Conservation (phyloP, 37 sponge, comb jelly and placozoan genomes). For the Spongia lamella region DNA sequence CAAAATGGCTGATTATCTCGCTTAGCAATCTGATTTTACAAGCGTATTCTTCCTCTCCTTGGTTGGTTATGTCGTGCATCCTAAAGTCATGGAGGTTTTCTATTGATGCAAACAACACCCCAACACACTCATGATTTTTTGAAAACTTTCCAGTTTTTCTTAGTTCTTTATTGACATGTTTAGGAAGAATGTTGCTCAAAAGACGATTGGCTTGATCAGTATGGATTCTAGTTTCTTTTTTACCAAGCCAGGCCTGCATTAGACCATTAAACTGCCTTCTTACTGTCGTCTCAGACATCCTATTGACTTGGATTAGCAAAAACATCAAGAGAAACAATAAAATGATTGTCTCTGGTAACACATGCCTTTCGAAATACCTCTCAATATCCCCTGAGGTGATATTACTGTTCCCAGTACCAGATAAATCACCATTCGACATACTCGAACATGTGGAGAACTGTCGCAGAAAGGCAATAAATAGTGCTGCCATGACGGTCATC, state of each 20-base stretch:
- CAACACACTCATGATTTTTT: slow-evolving; percentile 84
- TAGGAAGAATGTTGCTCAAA: slow-evolving; percentile 74
- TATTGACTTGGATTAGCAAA: slow-evolving; percentile 61
- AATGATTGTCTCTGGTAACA: slow-evolving; percentile 53
- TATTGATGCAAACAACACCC: slow-evolving; percentile 90
- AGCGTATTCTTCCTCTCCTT: slow-evolving; percentile 26
- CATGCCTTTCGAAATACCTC: slow-evolving; percentile 31
- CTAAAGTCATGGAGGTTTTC: slow-evolving; percentile 81
- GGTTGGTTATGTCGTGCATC: slow-evolving; percentile 1
- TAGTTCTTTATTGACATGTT: slow-evolving; percentile 63
- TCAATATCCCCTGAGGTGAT: too few species aligned
- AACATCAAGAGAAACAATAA: slow-evolving; percentile 56
- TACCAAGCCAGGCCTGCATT: slow-evolving; percentile 61
- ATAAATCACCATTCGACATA: too few species aligned
- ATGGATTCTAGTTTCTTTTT: slow-evolving; percentile 16
- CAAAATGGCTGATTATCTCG: slow-evolving; percentile 71
- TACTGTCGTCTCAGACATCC: slow-evolving; percentile 75
- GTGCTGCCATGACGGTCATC: background rate
- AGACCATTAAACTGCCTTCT: slow-evolving; percentile 67
- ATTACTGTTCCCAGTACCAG: too few species aligned
- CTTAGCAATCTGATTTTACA: slow-evolving; percentile 57
- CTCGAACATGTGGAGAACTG: too few species aligned
- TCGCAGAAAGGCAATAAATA: background rate
- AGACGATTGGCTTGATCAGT: slow-evolving; percentile 72
- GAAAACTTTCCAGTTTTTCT: slow-evolving; percentile 64